Conservation (phyloP, 2,797 vertebrate species). For the Pipistrellus pipistrellus region DNA sequence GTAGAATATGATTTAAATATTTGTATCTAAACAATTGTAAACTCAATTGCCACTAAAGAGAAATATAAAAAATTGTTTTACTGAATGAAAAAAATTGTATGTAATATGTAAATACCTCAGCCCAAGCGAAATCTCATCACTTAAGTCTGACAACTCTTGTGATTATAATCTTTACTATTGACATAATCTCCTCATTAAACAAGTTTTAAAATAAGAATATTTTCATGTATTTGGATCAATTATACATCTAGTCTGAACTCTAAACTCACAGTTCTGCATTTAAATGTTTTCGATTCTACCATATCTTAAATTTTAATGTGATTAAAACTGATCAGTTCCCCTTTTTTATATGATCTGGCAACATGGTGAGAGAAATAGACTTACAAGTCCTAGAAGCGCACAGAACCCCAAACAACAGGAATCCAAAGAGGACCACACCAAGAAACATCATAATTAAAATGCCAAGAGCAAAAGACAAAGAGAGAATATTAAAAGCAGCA, state of each 20-base stretch:
- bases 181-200: background rate
- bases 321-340: background rate
- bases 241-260: background rate
- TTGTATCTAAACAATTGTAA: background rate
- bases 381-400: no score
- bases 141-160: background rate
- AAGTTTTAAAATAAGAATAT: conserved; percentile 13
- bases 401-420: no score
- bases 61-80: no score
- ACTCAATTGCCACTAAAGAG: no score
- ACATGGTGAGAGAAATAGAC: no score
- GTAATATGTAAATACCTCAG: background rate
- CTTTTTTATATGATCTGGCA: background rate
- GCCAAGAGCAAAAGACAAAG: no score
- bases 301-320: background rate
- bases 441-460: no score
- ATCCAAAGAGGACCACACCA: no score
- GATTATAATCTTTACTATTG: background rate
- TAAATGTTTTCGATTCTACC: background rate
- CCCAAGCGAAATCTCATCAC: background rate
- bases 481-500: no score
- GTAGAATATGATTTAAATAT: background rate
- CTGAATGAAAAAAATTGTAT: no score
- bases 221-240: conserved; percentile 3
- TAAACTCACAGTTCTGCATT: background rate